Evolutionary conservation across 2,888 invertebrate species (phyloP).

Genomic region (Pycnomerus fuliginosus): DNA sequence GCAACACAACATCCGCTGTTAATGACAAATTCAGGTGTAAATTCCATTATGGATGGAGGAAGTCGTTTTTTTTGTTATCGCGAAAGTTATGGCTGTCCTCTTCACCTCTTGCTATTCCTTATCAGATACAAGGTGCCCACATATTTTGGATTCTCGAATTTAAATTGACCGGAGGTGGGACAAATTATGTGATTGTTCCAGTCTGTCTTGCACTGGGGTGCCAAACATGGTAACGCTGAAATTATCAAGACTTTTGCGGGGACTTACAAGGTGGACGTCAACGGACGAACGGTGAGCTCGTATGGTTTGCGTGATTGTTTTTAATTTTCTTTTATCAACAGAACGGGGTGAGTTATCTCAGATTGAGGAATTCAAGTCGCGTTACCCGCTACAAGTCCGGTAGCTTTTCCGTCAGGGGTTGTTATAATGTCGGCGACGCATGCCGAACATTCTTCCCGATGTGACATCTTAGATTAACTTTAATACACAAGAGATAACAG

Average conservation of each 20-base stretch:
- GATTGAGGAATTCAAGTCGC: slow-evolving; percentile 9
- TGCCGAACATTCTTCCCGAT: slow-evolving; percentile 46
- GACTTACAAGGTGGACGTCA: slow-evolving; percentile 79
- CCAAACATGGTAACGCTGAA: slow-evolving; percentile 90
- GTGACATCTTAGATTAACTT: slow-evolving; percentile 48
- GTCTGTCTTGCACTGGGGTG: slow-evolving; percentile 97
- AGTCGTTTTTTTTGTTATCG: slow-evolving; percentile 27
- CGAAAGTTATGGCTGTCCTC: slow-evolving; percentile 24
- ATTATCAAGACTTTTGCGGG: slow-evolving; percentile 90
- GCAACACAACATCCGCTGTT: slow-evolving; percentile 32
- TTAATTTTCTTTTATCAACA: slow-evolving; percentile 5
- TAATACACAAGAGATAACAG: slow-evolving; percentile 47
- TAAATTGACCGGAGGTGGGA: slow-evolving; percentile 6
- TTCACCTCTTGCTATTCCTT: slow-evolving; percentile 36
- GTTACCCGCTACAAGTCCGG: slow-evolving; percentile 19
- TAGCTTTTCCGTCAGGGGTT: slow-evolving; percentile 23
- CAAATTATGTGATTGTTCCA: slow-evolving; percentile 54
- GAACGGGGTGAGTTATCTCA: slow-evolving; percentile 31
- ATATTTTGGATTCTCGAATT: slow-evolving; percentile 32
- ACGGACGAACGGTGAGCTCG: slow-evolving; percentile 80
- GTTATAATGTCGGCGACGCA: slow-evolving; percentile 33
- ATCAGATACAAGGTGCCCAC: slow-evolving; percentile 43
- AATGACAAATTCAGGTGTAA: slow-evolving; percentile 38
- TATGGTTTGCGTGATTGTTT: not conserved
- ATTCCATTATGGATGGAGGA: slow-evolving; percentile 32